Evolutionary conservation across 2,888 invertebrate genomes (phyloP).

Genomic region (Pristionchus fissidentatus): DNA sequence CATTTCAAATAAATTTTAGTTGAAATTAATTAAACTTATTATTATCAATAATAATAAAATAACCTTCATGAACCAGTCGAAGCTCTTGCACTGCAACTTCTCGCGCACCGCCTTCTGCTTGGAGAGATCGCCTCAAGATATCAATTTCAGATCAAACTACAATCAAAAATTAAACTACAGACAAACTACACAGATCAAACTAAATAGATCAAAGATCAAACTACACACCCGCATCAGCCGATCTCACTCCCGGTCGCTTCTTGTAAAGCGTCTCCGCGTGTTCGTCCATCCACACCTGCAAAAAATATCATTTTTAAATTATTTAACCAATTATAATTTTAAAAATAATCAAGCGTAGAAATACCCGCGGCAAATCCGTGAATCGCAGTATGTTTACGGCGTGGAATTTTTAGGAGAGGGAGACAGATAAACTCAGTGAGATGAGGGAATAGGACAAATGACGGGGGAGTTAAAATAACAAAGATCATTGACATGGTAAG

Average conservation of each 20-base stretch:
- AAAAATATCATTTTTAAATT: neutral
- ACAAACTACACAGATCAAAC: neutral
- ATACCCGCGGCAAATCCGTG: no score
- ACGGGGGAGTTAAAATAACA: neutral
- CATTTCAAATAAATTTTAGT: neutral
- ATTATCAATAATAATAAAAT: slow-evolving; percentile 67
- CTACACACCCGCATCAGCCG: slow-evolving; percentile 65
- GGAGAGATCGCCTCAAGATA: slow-evolving; percentile 82
- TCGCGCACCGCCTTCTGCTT: slow-evolving; percentile 85
- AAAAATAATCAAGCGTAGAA: neutral
- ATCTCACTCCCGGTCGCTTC: slow-evolving; percentile 81
- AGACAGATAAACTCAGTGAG: neutral
- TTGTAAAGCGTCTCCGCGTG: slow-evolving; percentile 89
- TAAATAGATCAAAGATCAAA: neutral
- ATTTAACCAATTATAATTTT: neutral
- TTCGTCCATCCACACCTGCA: slow-evolving; percentile 95
- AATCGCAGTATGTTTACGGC: no score
- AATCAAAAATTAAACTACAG: slow-evolving; percentile 67
- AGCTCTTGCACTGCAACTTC: slow-evolving; percentile 87
- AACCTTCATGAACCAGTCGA: slow-evolving; percentile 91
- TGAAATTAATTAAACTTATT: slow-evolving; percentile 51
- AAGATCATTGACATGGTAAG: slow-evolving; percentile 1
- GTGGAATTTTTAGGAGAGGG: no score
- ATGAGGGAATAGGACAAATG: neutral
- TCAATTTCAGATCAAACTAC: neutral